Evolutionary conservation across 2,797 vertebrate species (phyloP).

Genomic region (Salmo trutta): DNA sequence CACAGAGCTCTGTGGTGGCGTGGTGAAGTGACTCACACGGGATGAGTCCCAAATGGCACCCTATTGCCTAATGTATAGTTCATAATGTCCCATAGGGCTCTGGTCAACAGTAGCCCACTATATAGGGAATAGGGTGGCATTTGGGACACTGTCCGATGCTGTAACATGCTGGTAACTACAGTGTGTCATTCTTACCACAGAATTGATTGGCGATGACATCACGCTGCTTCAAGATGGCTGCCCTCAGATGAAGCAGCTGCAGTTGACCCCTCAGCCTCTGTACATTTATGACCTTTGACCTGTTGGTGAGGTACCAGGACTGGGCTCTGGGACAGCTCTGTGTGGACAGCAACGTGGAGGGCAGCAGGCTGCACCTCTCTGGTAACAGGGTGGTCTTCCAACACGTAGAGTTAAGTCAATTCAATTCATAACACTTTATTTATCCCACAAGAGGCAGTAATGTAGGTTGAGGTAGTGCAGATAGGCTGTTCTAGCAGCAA

Average conservation of each 20-base stretch:
- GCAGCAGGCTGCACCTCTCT: conserved; percentile 61
- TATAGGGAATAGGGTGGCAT: background rate
- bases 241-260: background rate
- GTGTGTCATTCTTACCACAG: conserved; percentile 1
- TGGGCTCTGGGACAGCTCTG: conserved; percentile 70
- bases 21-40: no score
- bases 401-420: conserved; percentile 62
- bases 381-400: conserved; percentile 70
- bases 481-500: no score
- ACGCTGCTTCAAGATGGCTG: background rate
- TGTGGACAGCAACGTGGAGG: conserved; percentile 63
- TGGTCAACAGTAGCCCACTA: no score
- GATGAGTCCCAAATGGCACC: no score
- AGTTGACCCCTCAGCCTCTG: conserved; percentile 29
- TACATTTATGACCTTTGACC: conserved; percentile 65
- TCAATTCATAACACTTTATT: background rate
- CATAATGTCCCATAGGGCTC: no score
- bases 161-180: background rate
- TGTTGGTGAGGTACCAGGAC: conserved; percentile 71
- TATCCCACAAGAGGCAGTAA: no score
- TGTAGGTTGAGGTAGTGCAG: no score
- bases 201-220: background rate
- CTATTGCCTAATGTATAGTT: no score
- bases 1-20: no score
- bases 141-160: background rate